Percentiles rank a stretch among this genome's conserved stretches.
These are phyloP conservation scores for Dryadula phaetusa DNA, from an alignment of 2,888 invertebrate genomes.

Conservation along the genomic window DNA sequence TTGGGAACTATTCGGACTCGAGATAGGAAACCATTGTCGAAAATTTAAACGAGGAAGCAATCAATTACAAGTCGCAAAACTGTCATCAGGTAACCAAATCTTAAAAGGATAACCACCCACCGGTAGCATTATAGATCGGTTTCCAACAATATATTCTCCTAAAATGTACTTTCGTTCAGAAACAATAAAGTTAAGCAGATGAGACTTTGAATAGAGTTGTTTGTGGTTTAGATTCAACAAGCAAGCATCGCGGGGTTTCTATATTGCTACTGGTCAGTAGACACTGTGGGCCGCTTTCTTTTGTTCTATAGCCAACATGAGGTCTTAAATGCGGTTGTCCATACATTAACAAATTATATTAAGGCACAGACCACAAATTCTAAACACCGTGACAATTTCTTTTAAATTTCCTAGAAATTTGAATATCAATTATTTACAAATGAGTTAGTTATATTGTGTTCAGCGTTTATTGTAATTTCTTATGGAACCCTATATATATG, in stretches of 20 bases:
- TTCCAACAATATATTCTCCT: constrained; percentile 66
- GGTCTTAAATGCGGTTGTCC: constrained; percentile 69
- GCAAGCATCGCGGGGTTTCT: constrained; percentile 61
- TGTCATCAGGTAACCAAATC: constrained; percentile 69
- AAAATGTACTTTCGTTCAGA: constrained; percentile 57
- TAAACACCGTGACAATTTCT: constrained; percentile 46
- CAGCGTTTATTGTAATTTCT: not conserved
- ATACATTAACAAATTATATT: constrained; percentile 53
- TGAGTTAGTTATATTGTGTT: constrained; percentile 7
- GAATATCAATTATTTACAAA: not conserved
- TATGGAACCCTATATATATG: not conserved
- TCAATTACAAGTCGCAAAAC: constrained; percentile 72
- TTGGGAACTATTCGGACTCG: not conserved
- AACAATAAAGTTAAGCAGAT: constrained; percentile 56
- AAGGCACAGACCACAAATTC: constrained; percentile 61
- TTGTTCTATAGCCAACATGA: constrained; percentile 74
- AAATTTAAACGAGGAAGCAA: constrained; percentile 54
- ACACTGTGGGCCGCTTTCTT: constrained; percentile 61
- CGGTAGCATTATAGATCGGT: constrained; percentile 78
- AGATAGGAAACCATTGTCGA: constrained; percentile 18
- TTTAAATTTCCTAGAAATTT: constrained; percentile 43
- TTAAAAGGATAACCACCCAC: constrained; percentile 69
- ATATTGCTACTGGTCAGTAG: constrained; percentile 61
- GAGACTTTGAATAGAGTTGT: constrained; percentile 64
- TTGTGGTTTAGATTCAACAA: constrained; percentile 77